phyloP scores from a whole-genome alignment of 2,888 invertebrate species.

The Phrixothrix hirtus region DNA sequence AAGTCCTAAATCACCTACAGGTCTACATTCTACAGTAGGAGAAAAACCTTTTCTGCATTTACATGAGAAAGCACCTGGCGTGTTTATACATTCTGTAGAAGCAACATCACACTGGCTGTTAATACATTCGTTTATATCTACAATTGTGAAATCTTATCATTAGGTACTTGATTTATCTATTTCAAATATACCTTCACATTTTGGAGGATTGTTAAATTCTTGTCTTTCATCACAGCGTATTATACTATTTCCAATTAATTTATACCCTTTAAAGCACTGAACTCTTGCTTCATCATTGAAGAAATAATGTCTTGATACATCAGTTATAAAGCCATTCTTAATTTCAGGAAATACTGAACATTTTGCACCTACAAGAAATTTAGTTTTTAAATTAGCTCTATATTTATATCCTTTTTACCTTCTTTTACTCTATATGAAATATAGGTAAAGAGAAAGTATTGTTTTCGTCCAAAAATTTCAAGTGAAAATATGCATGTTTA shows the following conservation, averaged over 20 bases:
- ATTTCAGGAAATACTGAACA: conserved; percentile 79
- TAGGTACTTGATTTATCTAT: too few relatives aligned
- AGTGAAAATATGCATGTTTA: too few relatives aligned
- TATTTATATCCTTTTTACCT: too few relatives aligned
- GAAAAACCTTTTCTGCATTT: conserved; percentile 83
- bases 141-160: too few relatives aligned
- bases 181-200: conserved; percentile 80
- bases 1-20: conserved; percentile 85
- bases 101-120: conserved; percentile 88
- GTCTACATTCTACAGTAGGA: conserved; percentile 85
- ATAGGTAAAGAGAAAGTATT: too few relatives aligned
- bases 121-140: conserved; percentile 87
- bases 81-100: conserved; percentile 89
- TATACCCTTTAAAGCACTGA: conserved; percentile 89
- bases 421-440: too few relatives aligned
- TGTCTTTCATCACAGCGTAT: conserved; percentile 85
- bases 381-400: not conserved
- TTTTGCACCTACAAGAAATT: conserved; percentile 58
- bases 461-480: too few relatives aligned
- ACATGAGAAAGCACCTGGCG: conserved; percentile 86
- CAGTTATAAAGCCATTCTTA: conserved; percentile 85
- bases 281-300: conserved; percentile 90
- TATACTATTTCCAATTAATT: conserved; percentile 80
- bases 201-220: conserved; percentile 80
- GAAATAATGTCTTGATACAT: conserved; percentile 74